phyloP scores from a whole-genome alignment of 1,140 invertebrate species.

The Platyura marginata region DNA sequence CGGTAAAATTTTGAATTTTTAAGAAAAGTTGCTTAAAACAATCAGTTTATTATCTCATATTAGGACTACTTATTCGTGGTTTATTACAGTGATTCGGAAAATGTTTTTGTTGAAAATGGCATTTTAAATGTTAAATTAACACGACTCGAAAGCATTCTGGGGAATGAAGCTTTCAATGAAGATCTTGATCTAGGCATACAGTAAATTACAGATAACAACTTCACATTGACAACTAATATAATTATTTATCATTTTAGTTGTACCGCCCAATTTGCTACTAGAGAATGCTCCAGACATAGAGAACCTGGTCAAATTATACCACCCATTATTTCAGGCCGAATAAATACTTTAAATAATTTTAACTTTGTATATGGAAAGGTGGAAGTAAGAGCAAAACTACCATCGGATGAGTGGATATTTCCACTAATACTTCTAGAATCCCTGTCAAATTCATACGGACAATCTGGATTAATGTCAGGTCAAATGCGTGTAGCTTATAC shows the following conservation, averaged over 20 bases:
- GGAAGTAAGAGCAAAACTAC: constrained; percentile 50
- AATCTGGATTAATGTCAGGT: constrained; percentile 23
- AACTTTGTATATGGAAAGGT: constrained; percentile 44
- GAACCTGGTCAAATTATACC: constrained; percentile 29
- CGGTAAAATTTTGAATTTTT: too few relatives aligned
- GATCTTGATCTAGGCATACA: background rate
- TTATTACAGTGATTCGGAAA: constrained; percentile 34
- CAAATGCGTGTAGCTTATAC: constrained; percentile 28
- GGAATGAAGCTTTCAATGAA: constrained; percentile 21
- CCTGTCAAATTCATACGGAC: constrained; percentile 22
- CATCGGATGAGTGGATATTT: constrained; percentile 49
- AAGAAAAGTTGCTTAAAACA: too few relatives aligned
- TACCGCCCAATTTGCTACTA: constrained; percentile 26
- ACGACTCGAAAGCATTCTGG: constrained; percentile 28
- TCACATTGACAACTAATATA: too few relatives aligned
- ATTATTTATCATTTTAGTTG: constrained; percentile 22
- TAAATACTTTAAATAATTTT: constrained; percentile 39
- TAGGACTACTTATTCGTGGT: too few relatives aligned
- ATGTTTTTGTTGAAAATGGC: constrained; percentile 33
- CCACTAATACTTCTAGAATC: constrained; percentile 38
- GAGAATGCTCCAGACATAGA: constrained; percentile 29
- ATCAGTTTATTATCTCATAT: too few relatives aligned
- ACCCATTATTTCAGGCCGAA: constrained; percentile 38
- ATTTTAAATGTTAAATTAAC: constrained; percentile 33
- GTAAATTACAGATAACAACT: too few relatives aligned